These are phyloP conservation scores for Hemicordylus capensis DNA, from an alignment of 2,113 vertebrate genomes.

Conservation along the genomic window DNA sequence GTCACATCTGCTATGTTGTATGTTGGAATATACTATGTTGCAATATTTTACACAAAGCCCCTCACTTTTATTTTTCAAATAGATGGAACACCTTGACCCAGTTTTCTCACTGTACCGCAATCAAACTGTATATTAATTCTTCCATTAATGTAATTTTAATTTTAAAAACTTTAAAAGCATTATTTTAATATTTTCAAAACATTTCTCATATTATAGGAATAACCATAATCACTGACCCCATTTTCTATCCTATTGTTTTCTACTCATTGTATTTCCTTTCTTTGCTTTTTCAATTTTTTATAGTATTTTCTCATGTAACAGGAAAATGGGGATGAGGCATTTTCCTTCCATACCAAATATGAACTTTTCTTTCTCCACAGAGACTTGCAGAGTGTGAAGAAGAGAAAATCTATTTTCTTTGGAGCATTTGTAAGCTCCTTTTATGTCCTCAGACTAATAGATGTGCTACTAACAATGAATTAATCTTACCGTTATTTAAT, in stretches of 20 bases:
- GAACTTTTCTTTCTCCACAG: neutral
- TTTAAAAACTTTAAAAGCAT: neutral
- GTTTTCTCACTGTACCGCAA: neutral
- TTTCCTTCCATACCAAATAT: neutral
- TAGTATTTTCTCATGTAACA: neutral
- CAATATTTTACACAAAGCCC: neutral
- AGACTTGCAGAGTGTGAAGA: neutral
- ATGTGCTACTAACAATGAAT: neutral
- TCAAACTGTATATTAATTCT: neutral
- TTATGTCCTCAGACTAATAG: conserved; percentile 4
- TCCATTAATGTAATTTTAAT: neutral
- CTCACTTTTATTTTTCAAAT: neutral
- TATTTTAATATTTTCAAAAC: neutral
- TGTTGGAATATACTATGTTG: neutral
- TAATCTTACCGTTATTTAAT: neutral
- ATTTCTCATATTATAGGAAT: neutral
- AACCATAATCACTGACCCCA: neutral
- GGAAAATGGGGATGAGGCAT: neutral
- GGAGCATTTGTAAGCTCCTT: neutral
- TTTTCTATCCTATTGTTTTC: neutral
- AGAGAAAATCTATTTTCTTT: neutral
- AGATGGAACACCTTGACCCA: neutral
- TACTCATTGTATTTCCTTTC: neutral
- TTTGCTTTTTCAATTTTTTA: neutral
- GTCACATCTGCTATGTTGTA: neutral